Base-by-base conservation (phyloP, 2,113 vertebrate species). In the Heterocephalus glaber region DNA sequence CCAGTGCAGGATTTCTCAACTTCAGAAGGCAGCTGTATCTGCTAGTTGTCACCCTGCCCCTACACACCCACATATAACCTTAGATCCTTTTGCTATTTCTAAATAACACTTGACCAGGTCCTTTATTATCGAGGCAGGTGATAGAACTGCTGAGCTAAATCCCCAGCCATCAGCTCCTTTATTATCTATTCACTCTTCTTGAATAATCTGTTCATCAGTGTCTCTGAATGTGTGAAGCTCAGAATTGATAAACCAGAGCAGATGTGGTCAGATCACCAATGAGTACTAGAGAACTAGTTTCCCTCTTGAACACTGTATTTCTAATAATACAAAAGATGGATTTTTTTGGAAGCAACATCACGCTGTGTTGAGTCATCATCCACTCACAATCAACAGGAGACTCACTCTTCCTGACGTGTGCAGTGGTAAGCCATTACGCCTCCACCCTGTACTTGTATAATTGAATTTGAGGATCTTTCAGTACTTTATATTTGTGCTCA, bases 291-390 rank as follows among this genome's bases (percentile, higher is more conserved):
- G 47, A 95, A 84, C 38, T 16, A 66, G 80, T 68, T 80, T 41
- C 26, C 52, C 44, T 84, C 38, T 72, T 60, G 60, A 79, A 90
- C 38, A 33, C 60, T 82, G 0, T 63, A 87, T 72, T 94, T 94
- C 96, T 97, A 83, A 95, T 95, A 96, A 95, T 77, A 87, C 72
- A 90, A 63, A 92, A 95, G 89, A 95, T 82, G 89, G 76, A 70
- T 84, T 80, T 86, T 94, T 85, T 79, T 44, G 2, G 49, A 79
- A 86, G 93, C 68, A 20, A 44, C 52, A 87, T 95, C 95, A 94
- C 47, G 85, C 24, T 41, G 87, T 41, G 84, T 79, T 96, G 96
- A 97, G 90, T 96, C 96, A 96, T 94, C 79, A 81, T 66, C 76
- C 89, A 44, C 77, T 88, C 52, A 95, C 41, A 93, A 85, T 92